phyloP scores from a whole-genome alignment of 2,797 vertebrate genomes.

The Leptodactylus fallax region DNA sequence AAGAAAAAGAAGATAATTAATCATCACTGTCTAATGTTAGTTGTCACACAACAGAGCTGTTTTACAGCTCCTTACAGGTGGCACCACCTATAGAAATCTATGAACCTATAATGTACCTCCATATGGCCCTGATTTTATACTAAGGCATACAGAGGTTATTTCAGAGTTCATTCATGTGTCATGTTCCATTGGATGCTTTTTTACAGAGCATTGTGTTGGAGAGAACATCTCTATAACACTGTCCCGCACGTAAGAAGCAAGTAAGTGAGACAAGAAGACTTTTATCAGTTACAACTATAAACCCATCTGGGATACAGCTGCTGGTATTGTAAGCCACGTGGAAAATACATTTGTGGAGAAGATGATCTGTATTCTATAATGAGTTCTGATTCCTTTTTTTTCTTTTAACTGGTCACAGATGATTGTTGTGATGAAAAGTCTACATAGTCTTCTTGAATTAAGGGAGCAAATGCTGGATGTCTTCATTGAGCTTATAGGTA shows the following conservation, averaged over 20 bases:
- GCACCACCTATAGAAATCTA: too few species aligned
- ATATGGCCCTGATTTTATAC: too few species aligned
- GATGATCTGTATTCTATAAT: background rate
- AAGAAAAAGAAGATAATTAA: too few species aligned
- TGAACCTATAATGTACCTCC: too few species aligned
- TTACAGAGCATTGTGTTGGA: background rate
- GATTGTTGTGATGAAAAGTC: too few species aligned
- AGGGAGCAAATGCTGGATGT: too few species aligned
- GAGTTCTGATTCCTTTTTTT: background rate
- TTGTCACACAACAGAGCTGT: too few species aligned
- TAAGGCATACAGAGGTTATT: too few species aligned
- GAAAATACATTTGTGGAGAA: background rate
- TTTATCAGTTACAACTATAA: background rate
- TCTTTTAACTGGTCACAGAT: background rate
- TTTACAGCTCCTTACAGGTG: too few species aligned
- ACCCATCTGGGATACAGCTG: background rate
- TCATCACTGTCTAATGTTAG: too few species aligned
- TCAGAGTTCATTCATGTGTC: background rate
- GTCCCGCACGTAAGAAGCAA: background rate
- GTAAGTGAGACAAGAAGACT: background rate
- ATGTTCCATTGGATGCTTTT: background rate
- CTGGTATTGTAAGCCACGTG: background rate
- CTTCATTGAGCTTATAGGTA: too few species aligned
- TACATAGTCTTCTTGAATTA: too few species aligned
- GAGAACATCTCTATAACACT: background rate